Percentiles rank a stretch among this genome's conserved stretches.
Conservation (phyloP, 2,888 invertebrate genomes). For the Macroteleia sp. region DNA sequence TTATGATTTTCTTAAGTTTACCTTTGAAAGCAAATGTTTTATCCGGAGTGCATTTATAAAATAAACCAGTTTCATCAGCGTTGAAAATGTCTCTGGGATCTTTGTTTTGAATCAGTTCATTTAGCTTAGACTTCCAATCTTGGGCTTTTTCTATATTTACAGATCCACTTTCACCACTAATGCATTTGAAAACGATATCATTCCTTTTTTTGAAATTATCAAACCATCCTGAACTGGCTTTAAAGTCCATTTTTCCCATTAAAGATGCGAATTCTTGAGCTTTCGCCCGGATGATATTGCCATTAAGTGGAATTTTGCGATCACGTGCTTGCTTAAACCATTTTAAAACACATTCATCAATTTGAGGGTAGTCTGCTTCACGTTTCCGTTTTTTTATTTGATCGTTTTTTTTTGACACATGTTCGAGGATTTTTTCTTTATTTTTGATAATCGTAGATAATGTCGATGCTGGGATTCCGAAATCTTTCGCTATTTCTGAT, state of each 20-base stretch:
- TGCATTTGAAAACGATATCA: conserved; percentile 56
- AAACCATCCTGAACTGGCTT: conserved; percentile 72
- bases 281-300: conserved; percentile 29
- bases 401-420: no score
- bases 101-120: conserved; percentile 47
- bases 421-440: no score
- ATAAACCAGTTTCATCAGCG: conserved; percentile 72
- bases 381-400: conserved; percentile 31
- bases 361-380: conserved; percentile 21
- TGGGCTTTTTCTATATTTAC: conserved; percentile 66
- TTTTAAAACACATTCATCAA: conserved; percentile 29
- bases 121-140: conserved; percentile 69
- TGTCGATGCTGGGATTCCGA: no score
- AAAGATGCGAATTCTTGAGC: background rate
- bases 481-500: no score
- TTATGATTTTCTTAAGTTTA: no score
- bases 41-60: conserved; percentile 29
- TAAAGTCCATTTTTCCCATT: conserved; percentile 1
- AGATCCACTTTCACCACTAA: conserved; percentile 66
- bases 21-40: no score
- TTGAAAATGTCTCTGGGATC: conserved; percentile 69
- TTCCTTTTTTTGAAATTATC: conserved; percentile 70
- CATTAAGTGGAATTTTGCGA: conserved; percentile 15
- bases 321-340: conserved; percentile 33
- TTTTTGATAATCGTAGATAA: no score